Percentiles rank a stretch among this genome's conserved stretches.
These are phyloP conservation scores for Merluccius polli DNA, from an alignment of 2,797 vertebrate species.

Conservation along the genomic window DNA sequence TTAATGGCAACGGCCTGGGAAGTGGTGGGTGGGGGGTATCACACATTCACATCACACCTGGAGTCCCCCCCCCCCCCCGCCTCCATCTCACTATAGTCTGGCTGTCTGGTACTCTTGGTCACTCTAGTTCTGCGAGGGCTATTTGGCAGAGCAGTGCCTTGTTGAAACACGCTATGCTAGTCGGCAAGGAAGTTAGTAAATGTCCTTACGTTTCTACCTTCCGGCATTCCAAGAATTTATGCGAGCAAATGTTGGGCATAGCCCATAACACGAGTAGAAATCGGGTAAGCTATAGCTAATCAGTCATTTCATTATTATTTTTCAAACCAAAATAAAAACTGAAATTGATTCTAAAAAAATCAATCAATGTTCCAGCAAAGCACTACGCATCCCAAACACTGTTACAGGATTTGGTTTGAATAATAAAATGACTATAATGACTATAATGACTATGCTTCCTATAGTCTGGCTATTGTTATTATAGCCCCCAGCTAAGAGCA, in stretches of 20 bases:
- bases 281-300: background rate
- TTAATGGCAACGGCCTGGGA: background rate
- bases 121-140: background rate
- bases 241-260: background rate
- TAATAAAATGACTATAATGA: no score
- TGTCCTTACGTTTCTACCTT: background rate
- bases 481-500: background rate
- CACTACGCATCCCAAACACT: background rate
- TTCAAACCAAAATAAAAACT: background rate
- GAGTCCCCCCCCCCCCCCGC: background rate
- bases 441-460: background rate
- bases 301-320: background rate
- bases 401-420: background rate
- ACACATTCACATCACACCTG: slow-evolving; percentile 3
- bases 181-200: background rate
- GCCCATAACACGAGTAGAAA: background rate
- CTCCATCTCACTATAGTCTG: background rate
- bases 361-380: background rate
- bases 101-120: background rate
- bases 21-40: background rate
- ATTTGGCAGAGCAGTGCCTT: background rate
- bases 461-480: background rate
- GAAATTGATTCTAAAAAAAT: background rate
- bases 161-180: background rate
- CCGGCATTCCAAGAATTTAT: background rate